Evolutionary conservation across 2,888 invertebrate genomes (phyloP).

Genomic region (Mythimna loreyi): DNA sequence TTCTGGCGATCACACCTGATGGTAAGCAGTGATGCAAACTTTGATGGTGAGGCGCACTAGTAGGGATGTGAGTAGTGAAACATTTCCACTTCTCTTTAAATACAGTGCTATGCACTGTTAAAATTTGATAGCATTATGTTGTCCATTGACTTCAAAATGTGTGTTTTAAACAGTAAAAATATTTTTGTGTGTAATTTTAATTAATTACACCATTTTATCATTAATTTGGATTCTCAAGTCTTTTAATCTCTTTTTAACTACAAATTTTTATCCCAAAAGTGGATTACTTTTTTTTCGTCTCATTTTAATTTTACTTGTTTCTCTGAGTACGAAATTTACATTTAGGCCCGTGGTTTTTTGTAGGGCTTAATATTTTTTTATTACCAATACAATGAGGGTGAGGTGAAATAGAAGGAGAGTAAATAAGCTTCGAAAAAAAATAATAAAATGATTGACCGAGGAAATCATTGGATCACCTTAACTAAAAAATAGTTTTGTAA

Average conservation of each 20-base stretch:
- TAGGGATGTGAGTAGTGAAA: background rate
- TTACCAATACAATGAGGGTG: background rate
- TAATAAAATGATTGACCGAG: background rate
- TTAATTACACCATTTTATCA: constrained; percentile 2
- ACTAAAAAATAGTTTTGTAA: background rate
- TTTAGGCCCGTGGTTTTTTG: background rate
- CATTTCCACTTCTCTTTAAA: background rate
- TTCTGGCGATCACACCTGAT: no score
- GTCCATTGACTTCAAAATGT: background rate
- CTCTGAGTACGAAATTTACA: background rate
- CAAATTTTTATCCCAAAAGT: background rate
- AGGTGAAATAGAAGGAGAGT: background rate
- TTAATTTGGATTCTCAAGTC: constrained; percentile 7
- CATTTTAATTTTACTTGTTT: background rate
- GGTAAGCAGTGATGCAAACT: no score
- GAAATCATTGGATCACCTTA: background rate
- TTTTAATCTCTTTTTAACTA: constrained; percentile 6
- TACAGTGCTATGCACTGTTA: constrained; percentile 23
- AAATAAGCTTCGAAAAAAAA: background rate
- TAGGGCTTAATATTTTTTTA: background rate
- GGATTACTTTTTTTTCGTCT: background rate
- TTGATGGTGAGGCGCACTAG: no score
- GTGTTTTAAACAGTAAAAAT: constrained; percentile 1
- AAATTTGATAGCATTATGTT: background rate
- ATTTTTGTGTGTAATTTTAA: background rate